Evolutionary conservation across 1,140 invertebrate species (phyloP), one percentile per base, ranked within the genome.

Genomic region (Meloidogyne hapla): DNA sequence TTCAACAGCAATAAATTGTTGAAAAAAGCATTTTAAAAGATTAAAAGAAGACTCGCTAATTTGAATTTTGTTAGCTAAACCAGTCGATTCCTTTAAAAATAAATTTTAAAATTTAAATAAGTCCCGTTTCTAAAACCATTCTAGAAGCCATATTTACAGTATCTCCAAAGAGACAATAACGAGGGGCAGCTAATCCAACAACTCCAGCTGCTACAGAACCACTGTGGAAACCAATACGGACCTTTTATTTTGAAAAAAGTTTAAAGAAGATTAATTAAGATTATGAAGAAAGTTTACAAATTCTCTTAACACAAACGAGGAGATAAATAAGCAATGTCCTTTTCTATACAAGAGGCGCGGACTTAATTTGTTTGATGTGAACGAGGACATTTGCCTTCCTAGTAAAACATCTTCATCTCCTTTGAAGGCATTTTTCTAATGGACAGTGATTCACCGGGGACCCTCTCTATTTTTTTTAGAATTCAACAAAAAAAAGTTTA

Each of bases 211-310:
- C 93, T 40, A 93, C 92, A 0, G 92, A 91, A 5, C 93, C 93
- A 71, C 93, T 92, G 89, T 99, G 96, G 80, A 98, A 91, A 42
- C 96, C 96, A 81, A 98, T 98, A 76, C 96, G 89, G 1, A 98
- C 48, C 48, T 56, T 42, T 67, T n/a, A n/a, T n/a, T 67, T 56
- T 56, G 18, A 48, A 56, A 6, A 56, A 56, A 56, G n/a, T n/a
- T n/a, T n/a, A n/a, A n/a, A n/a, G n/a, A 56, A n/a, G n/a, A 56
- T n/a, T 48, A 48, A 48, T 18, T 18, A n/a, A n/a, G n/a, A n/a
- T n/a, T n/a, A n/a, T n/a, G n/a, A n/a, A n/a, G n/a, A n/a, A n/a
- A n/a, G n/a, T n/a, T n/a, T n/a, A n/a, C n/a, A n/a, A n/a, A n/a
- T n/a, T n/a, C n/a, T n/a, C n/a, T n/a, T n/a, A n/a, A n/a, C n/a